Evolutionary conservation across 2,113 vertebrate species (phyloP).

Genomic region (Tetrax tetrax): DNA sequence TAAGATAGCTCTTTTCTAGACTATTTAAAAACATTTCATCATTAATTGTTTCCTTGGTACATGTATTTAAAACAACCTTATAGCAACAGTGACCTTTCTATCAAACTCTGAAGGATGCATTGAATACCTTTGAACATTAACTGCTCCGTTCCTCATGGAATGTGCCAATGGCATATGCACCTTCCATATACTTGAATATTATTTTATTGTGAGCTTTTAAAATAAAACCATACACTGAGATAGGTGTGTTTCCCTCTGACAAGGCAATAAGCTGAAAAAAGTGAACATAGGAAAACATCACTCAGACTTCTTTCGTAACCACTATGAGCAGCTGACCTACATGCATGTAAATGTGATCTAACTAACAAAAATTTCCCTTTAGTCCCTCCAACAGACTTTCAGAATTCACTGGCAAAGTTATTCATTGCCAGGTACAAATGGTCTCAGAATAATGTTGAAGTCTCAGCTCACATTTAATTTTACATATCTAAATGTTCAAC

Average conservation of each 20-base stretch:
- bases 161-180: neutral
- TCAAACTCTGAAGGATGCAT: neutral
- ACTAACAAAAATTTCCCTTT: conserved; percentile 17
- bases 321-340: neutral
- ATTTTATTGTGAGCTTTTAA: neutral
- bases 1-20: neutral
- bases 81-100: neutral
- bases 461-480: neutral
- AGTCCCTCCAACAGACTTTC: conserved; percentile 4
- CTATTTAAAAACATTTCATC: neutral
- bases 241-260: neutral
- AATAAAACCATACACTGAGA: neutral
- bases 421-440: neutral
- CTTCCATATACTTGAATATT: neutral
- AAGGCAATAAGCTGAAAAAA: conserved; percentile 1
- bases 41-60: neutral
- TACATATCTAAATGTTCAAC: neutral
- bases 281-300: neutral
- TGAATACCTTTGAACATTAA: neutral
- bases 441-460: neutral
- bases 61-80: neutral
- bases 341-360: neutral
- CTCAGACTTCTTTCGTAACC: neutral
- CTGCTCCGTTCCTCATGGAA: neutral
- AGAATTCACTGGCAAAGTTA: neutral